Evolutionary conservation across 2,113 vertebrate genomes (phyloP).

Genomic region (human (Homo sapiens)): GRCh38 chr5:127333501-127334000

Average conservation of each 20-base stretch:
- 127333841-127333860: neutral
- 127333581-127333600: neutral
- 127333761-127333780: neutral
- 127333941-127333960: neutral
- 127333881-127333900: neutral
- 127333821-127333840: neutral
- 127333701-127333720: neutral
- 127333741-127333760: neutral
- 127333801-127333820: neutral
- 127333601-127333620: neutral
- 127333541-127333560: no score
- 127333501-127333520: neutral
- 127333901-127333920: neutral
- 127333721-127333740: neutral
- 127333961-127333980: neutral
- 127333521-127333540: neutral
- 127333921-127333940: neutral
- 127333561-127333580: neutral
- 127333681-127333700: neutral
- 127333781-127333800: accelerated
- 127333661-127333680: neutral
- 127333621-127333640: neutral
- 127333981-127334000: neutral
- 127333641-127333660: neutral
- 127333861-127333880: neutral